phyloP scores from a whole-genome alignment of 2,797 vertebrate species.

The Coracias cyanogaster region DNA sequence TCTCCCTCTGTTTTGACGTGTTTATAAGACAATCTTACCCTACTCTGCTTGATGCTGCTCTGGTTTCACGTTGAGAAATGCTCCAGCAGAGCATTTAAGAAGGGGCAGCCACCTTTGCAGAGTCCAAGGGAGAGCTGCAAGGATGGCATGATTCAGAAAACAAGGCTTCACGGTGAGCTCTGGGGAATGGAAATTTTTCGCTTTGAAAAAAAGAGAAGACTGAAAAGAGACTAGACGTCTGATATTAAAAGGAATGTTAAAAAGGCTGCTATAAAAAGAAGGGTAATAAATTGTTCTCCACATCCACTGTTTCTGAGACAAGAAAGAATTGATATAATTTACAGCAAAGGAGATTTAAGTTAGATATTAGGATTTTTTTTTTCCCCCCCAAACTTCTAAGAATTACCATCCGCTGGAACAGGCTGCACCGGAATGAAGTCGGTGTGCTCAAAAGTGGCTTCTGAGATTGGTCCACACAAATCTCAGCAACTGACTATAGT shows the following conservation, averaged over 20 bases:
- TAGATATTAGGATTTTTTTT: background rate
- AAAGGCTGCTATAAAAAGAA: slow-evolving; percentile 62
- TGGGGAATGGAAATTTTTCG: slow-evolving; percentile 15
- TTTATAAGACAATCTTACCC: background rate
- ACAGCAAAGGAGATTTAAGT: slow-evolving; percentile 24
- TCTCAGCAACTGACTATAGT: background rate
- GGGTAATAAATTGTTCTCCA: slow-evolving; percentile 46
- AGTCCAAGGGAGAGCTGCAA: background rate
- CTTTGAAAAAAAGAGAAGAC: background rate
- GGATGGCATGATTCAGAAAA: background rate
- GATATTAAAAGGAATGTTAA: slow-evolving; percentile 23
- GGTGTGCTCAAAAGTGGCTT: background rate
- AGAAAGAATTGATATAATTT: slow-evolving; percentile 53
- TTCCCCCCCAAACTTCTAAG: background rate
- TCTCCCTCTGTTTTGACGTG: background rate
- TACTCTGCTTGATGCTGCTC: background rate
- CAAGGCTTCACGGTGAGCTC: rapidly evolving
- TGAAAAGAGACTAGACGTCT: background rate
- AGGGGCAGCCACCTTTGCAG: background rate
- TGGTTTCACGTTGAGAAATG: background rate
- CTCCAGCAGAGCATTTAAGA: slow-evolving; percentile 22
- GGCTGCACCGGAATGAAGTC: background rate
- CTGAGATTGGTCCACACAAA: background rate
- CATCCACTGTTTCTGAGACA: slow-evolving; percentile 36
- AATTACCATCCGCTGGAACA: background rate